Evolutionary conservation across 2,888 invertebrate genomes (phyloP), one percentile per base, ranked within the genome.

Genomic region (Trissolcus japonicus): DNA sequence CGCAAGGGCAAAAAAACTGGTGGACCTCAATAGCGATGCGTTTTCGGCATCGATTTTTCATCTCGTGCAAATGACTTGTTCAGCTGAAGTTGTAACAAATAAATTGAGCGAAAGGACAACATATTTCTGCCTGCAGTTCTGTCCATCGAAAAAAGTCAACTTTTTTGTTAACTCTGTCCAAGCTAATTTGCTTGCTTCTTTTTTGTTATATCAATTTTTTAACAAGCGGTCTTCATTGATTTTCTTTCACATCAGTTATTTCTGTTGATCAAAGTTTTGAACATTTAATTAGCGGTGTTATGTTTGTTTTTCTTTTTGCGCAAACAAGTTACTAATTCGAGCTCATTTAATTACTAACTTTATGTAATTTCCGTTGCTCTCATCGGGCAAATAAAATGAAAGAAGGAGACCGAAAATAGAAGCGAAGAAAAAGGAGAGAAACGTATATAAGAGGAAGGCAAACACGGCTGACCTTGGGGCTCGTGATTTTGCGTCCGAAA

Each of bases 391-490:
- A 48, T 21, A 59, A 48, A 29, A 19, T 11, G 21, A 63, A 63
- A 54, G 25, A 25, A 25, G 9, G 21, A 43, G 35, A 35, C 14
- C 14, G 11, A 56, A 43, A n/a, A 51, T 17, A 51, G 19, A 51
- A 51, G 21, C 7, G 14, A 16, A 46, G 14, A n/a, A 51, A 51
- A 51, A 17, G 17, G 19, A 51, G 19, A 16, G 51, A 51, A 16
- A 17, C 46, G 46, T 46, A 6, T 46, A 9, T 53, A 29, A 40
- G 41, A 53, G 48, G 55, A 62, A 62, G 35, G 63, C 56, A 71
- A 71, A 71, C 63, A 71, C 57, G n/a, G 29, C 6, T 56, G 71
- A 59, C 71, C 71, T 71, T 71, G 71, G 53, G 51, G 40, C 19
- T 43, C 43, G 40, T 46, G 53, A 41, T 59, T 59, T 46, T 17